Base-by-base conservation (phyloP, 2,888 invertebrate species). In the Sipha maydis region DNA sequence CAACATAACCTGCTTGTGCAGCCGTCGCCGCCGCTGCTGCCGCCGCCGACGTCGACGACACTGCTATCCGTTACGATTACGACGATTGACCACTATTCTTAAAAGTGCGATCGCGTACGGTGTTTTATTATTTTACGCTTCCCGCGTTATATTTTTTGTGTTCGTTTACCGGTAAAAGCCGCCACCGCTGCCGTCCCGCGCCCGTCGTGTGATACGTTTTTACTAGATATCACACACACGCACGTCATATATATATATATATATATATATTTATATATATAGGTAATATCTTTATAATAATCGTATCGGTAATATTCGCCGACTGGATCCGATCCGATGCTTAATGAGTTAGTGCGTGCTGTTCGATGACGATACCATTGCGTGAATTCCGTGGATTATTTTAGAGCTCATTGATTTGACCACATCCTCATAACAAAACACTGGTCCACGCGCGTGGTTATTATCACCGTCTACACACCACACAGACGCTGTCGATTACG, bases 1-100 rank as follows among this genome's bases (percentile, higher is more conserved):
- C 75, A 88, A 82, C 88, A 88, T 88, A 88, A 88, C 80, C 88
- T 88, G 78, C 77, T 85, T 77, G 61, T 85, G 85, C 17, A 77
- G 67, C 19, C 75, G 75, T 71, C 75, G 85, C 79, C 78, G 85
- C 69, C 28, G 77, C 41, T 48, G 77, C 48, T 28, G 84, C 84
- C 83, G 78, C 56, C 71, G 80, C 38, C 80, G 71, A 17, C 79
- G 79, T 34, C 79, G 75, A 79, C 86, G 76, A 71, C 79, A 86
- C 73, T 79, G 86, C 56, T 79, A 86, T 86, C 86, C 86, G 86
- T 86, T 86, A 86, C 79, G 67, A 78, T 78, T 48, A 69, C 77
- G 77, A 80, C 88, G 82, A 82, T 67, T 73, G 82, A 88, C 80
- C 79, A 54, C 75, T 75, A 76, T 88, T 88, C 67, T 67, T n/a